A percentile compares a stretch with the other conserved stretches of the same genome.
These are phyloP conservation scores for Pemphredon lugubris DNA, from an alignment of 2,888 invertebrate species.

Conservation along the genomic window DNA sequence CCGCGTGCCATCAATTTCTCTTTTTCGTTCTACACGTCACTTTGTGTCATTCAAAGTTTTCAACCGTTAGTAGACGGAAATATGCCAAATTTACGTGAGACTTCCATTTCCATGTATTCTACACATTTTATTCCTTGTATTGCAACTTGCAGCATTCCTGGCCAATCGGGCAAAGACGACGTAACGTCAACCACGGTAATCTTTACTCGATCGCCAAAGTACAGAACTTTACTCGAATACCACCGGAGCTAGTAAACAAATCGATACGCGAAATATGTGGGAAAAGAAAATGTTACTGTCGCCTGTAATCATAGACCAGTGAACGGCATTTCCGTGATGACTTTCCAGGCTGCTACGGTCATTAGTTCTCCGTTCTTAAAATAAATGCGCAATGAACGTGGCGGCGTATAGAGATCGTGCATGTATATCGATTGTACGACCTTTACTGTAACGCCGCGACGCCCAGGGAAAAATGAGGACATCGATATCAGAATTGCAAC, in stretches of 20 bases:
- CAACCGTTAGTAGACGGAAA: too few relatives aligned
- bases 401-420: conserved; percentile 23
- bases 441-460: conserved; percentile 37
- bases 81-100: too few relatives aligned
- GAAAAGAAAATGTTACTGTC: conserved; percentile 17
- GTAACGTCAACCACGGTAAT: too few relatives aligned
- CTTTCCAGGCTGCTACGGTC: conserved; percentile 27
- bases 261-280: conserved; percentile 6
- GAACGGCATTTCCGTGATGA: conserved; percentile 32
- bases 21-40: too few relatives aligned
- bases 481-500: conserved; percentile 37
- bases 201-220: too few relatives aligned
- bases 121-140: too few relatives aligned
- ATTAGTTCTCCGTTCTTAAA: conserved; percentile 47
- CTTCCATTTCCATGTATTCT: too few relatives aligned
- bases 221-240: too few relatives aligned
- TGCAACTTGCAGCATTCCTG: too few relatives aligned
- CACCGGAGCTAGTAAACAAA: conserved; percentile 5
- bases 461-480: conserved; percentile 53
- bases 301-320: conserved; percentile 22
- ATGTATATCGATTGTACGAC: conserved; percentile 52
- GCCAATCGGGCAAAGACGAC: too few relatives aligned
- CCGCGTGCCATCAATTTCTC: too few relatives aligned
- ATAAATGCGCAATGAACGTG: conserved; percentile 43
- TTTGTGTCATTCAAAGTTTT: too few relatives aligned